These are phyloP conservation scores for Lasiurus borealis DNA, from an alignment of 2,113 vertebrate species.

Conservation along the genomic window DNA sequence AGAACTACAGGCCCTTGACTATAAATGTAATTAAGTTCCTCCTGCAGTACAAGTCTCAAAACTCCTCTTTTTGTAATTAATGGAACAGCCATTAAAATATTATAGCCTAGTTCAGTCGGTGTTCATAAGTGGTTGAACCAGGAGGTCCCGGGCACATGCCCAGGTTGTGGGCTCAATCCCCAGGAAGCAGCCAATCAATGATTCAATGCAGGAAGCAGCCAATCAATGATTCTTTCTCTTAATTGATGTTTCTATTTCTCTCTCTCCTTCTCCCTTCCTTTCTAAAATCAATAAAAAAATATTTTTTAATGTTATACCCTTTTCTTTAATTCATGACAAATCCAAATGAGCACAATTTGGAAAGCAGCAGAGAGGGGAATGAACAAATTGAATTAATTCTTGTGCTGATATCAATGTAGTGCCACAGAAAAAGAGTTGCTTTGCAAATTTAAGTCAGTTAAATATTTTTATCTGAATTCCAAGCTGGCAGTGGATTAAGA, in stretches of 20 bases:
- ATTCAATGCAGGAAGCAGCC: too few relatives aligned
- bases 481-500: too few relatives aligned
- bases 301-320: not conserved
- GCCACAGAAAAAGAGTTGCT: slow-evolving; percentile 8
- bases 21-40: slow-evolving; percentile 51
- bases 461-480: slow-evolving; percentile 18
- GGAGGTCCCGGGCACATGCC: too few relatives aligned
- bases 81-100: slow-evolving; percentile 48
- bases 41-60: slow-evolving; percentile 39
- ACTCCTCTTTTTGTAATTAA: slow-evolving; percentile 63
- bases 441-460: slow-evolving; percentile 25
- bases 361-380: slow-evolving; percentile 55
- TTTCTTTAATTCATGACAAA: slow-evolving; percentile 71
- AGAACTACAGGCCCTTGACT: not conserved
- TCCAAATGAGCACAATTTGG: slow-evolving; percentile 60
- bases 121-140: too few relatives aligned
- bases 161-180: too few relatives aligned
- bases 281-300: not conserved
- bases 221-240: not conserved
- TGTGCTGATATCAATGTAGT: slow-evolving; percentile 43
- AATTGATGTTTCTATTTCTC: too few relatives aligned
- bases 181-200: too few relatives aligned
- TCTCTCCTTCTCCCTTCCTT: not conserved
- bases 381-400: slow-evolving; percentile 69
- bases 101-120: not conserved